Evolutionary conservation across 1,140 invertebrate species (phyloP), one percentile per base, ranked within the genome.

Genomic region (Pseudoatta argentina): DNA sequence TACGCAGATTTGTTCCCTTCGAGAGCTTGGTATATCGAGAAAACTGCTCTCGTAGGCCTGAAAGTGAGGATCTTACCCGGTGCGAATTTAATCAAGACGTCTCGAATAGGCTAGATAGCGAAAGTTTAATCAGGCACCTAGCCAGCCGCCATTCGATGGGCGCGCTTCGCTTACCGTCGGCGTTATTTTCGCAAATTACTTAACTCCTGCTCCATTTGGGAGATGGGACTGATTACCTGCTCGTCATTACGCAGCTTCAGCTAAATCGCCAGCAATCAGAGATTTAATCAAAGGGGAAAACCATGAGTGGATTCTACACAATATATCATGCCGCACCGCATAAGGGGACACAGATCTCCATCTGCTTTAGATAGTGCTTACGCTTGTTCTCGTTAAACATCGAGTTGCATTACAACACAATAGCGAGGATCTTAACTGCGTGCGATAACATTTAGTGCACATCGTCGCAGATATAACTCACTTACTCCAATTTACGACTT

Each of bases 251-350:
- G 85, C 53, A 53, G 75, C 79, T 69, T 66, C 53, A 61, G 53
- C 8, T 30, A 86, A 88, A 88, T 92, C 91, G 88, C 88, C 83
- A 89, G 88, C 87, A 92, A 92, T 92, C 92, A 88, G 88, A 90
- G 88, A 91, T 88, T 91, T 93, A 92, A 93, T 92, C 87, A 92
- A 86, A 91, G 76, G 8, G 61, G 55, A 57, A 85, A 87, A 87
- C 91, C 87, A 82, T 48, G 21, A 89, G 88, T 30, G 55, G 27
- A 83, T 75, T 6, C 27, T 18, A 21, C 44, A 75, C 90, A 91
- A 93, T 93, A 90, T 91, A 90, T 93, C 89, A 89, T 88, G 90
- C 73, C 67, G 86, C 61, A 79, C 30, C 76, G 85, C 87, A 86
- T 81, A 90, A 91, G 85, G 66, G 83, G 57, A 61, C 61, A 72